Base-by-base conservation (phyloP, 2,888 invertebrate genomes). In the Operophtera brumata region DNA sequence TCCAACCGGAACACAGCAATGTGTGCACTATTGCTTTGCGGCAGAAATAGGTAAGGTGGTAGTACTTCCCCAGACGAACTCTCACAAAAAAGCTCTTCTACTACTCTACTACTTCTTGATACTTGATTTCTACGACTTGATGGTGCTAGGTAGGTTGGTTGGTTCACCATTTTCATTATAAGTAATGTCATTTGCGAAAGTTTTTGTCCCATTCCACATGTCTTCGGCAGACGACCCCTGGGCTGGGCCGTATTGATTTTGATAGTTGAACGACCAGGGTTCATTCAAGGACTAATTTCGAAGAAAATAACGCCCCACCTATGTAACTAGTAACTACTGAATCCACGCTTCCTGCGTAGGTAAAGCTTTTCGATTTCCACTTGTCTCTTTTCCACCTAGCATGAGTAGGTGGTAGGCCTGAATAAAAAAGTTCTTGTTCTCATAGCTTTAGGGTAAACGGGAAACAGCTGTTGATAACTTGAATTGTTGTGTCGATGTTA, bases 181-280 rank as follows among this genome's bases (percentile, higher is more conserved):
- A 32, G 25, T 51, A 51, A 51, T 45, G 40, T 9, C 34, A 20
- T 20, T 20, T 20, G 20, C 20, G 20, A 34, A 46, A 48, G 14
- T 36, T 42, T 49, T 54, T 59, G 42, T 45, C 40, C 25, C 25
- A 7, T 10, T 32, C 11, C 47, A 34, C 41, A 40, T 48, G 37
- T 48, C 48, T 57, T n/a, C n/a, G 28, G 42, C 46, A 58, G 47
- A 49, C 30, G 44, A 47, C 11, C 47, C 53, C 43, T 13, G 35
- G 42, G 47, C 37, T 47, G 50, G 40, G 35, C 30, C 26, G 37
- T 51, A 54, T 54, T 46, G 58, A 47, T 54, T 44, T 41, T 39
- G 47, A 41, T 47, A 47, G 41, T 34, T 48, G 20, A 52, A 34
- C 37, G 47, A 45, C 47, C 41, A 50, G 50, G 47, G 47, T 45